phyloP scores from a whole-genome alignment of 2,888 invertebrate genomes.

The Auanema sp. region DNA sequence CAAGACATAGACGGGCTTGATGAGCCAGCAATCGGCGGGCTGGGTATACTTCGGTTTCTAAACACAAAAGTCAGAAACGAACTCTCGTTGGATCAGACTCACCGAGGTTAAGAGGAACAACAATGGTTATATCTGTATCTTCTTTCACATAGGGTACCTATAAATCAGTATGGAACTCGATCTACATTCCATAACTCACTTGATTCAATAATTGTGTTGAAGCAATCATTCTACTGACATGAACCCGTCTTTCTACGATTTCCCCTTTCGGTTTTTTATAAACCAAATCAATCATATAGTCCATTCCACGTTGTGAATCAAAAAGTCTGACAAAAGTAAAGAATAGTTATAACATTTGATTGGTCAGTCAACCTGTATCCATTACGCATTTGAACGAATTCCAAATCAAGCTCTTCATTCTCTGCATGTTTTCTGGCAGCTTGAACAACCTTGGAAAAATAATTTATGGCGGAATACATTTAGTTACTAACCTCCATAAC shows the following conservation, averaged over 20 bases:
- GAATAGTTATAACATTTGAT: neutral
- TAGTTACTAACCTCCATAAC: slow-evolving; percentile 73
- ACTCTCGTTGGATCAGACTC: slow-evolving; percentile 22
- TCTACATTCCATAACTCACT: slow-evolving; percentile 35
- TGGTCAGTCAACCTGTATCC: slow-evolving; percentile 41
- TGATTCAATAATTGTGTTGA: slow-evolving; percentile 79
- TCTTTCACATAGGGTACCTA: slow-evolving; percentile 91
- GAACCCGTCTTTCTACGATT: slow-evolving; percentile 69
- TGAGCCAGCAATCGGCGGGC: slow-evolving; percentile 75
- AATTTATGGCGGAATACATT: neutral
- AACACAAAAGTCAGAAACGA: no score
- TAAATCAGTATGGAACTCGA: neutral
- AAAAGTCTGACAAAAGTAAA: slow-evolving; percentile 68
- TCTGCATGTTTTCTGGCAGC: slow-evolving; percentile 38
- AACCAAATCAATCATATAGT: slow-evolving; percentile 76
- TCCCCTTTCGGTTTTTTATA: slow-evolving; percentile 34
- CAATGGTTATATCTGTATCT: slow-evolving; percentile 78
- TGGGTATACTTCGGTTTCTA: slow-evolving; percentile 65
- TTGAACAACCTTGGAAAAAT: slow-evolving; percentile 15
- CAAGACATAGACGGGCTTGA: slow-evolving; percentile 77
- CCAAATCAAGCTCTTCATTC: slow-evolving; percentile 36
- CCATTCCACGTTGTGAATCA: slow-evolving; percentile 82
- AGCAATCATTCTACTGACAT: slow-evolving; percentile 82
- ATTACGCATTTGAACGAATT: slow-evolving; percentile 55
- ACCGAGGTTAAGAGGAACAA: slow-evolving; percentile 72